Percentiles rank a stretch among this genome's conserved stretches.
phyloP scores from a whole-genome alignment of 2,797 vertebrate genomes.

The Kryptolebias ocellatus region DNA sequence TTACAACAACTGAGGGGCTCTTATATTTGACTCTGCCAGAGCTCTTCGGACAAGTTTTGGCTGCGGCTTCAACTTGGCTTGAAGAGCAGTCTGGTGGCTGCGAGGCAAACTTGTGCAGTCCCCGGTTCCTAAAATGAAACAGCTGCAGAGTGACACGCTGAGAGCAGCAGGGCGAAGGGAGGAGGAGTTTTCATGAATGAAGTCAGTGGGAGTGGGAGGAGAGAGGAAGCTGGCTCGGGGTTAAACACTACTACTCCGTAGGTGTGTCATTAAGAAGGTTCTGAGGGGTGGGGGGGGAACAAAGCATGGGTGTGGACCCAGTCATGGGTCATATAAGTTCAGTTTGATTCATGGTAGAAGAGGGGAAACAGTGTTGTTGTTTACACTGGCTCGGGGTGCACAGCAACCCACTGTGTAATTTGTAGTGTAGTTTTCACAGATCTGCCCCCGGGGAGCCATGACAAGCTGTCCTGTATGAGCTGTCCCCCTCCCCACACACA shows the following conservation, averaged over 20 bases:
- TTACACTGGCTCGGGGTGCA: slow-evolving; percentile 71
- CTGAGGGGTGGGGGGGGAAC: slow-evolving; percentile 15
- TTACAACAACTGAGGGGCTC: slow-evolving; percentile 78
- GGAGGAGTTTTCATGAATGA: slow-evolving; percentile 81
- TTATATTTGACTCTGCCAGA: slow-evolving; percentile 83
- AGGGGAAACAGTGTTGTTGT: slow-evolving; percentile 74
- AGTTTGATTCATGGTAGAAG: slow-evolving; percentile 67
- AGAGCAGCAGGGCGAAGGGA: slow-evolving; percentile 47
- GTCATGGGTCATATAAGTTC: slow-evolving; percentile 72
- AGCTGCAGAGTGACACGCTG: slow-evolving; percentile 80
- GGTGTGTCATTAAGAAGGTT: slow-evolving; percentile 72
- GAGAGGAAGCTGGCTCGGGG: slow-evolving; percentile 58
- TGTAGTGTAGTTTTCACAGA: slow-evolving; percentile 75
- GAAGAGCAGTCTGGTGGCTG: slow-evolving; percentile 78
- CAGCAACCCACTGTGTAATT: slow-evolving; percentile 81
- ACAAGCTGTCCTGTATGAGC: slow-evolving; percentile 62
- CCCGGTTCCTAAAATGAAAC: slow-evolving; percentile 84
- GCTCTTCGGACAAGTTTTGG: slow-evolving; percentile 75
- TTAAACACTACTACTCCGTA: slow-evolving; percentile 60
- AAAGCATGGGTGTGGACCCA: slow-evolving; percentile 69
- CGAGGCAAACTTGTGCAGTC: slow-evolving; percentile 81
- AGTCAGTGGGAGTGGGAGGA: slow-evolving; percentile 65
- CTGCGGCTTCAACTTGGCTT: slow-evolving; percentile 81
- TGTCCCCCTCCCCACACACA: slow-evolving; percentile 34
- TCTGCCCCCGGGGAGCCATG: slow-evolving; percentile 72